These are phyloP conservation scores for Agriotes lineatus DNA, from an alignment of 2,888 invertebrate species.

Conservation along the genomic window DNA sequence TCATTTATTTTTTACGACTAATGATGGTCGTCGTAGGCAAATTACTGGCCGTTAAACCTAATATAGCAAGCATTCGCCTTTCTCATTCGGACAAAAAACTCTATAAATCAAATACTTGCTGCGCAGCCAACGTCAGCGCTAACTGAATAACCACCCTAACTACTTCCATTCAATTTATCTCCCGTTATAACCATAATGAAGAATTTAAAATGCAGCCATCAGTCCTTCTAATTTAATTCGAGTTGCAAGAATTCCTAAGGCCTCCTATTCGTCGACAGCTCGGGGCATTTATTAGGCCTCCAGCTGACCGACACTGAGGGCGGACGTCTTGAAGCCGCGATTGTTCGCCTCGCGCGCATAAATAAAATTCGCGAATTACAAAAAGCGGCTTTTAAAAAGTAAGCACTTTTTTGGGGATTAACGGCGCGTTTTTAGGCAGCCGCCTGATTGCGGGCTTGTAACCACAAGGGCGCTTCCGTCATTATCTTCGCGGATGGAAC, in stretches of 20 bases:
- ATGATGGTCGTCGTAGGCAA: too few relatives aligned
- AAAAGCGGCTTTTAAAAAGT: conserved; percentile 31
- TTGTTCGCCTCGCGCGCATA: conserved; percentile 14
- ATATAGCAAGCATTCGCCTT: too few relatives aligned
- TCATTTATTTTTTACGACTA: too few relatives aligned
- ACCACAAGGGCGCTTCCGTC: conserved; percentile 48
- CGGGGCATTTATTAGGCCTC: background rate
- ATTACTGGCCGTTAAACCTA: too few relatives aligned
- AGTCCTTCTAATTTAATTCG: background rate
- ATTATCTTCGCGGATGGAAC: conserved; percentile 43
- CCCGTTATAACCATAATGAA: too few relatives aligned
- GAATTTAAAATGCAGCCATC: background rate
- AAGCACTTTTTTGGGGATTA: conserved; percentile 37
- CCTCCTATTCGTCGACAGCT: background rate
- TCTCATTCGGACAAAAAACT: too few relatives aligned
- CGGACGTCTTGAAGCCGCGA: conserved; percentile 13
- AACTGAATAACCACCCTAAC: too few relatives aligned
- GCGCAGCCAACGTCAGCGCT: too few relatives aligned
- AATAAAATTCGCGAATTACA: conserved; percentile 32
- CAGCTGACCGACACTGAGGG: background rate
- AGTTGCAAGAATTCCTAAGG: background rate
- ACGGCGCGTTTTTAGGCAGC: conserved; percentile 35
- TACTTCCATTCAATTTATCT: too few relatives aligned
- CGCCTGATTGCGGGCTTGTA: conserved; percentile 41
- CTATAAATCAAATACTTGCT: too few relatives aligned